Evolutionary conservation across 1,140 invertebrate species (phyloP).

Genomic region (Onthophagus taurus): DNA sequence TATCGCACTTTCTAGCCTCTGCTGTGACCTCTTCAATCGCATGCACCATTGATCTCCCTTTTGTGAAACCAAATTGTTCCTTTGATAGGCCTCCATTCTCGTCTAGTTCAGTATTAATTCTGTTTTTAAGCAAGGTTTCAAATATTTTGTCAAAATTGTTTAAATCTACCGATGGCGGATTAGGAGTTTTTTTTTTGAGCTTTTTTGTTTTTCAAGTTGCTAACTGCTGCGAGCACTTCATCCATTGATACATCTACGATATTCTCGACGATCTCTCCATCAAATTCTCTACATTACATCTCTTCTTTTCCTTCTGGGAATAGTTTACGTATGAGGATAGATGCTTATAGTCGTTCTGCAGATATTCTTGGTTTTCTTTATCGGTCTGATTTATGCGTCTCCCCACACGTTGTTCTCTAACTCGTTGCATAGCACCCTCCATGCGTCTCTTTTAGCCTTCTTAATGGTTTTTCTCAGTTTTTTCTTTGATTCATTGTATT

Average conservation of each 20-base stretch:
- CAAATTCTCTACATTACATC: not conserved
- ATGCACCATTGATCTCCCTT: slow-evolving; percentile 26
- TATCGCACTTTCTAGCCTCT: slow-evolving; percentile 3
- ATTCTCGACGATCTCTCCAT: not conserved
- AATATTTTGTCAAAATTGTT: slow-evolving; percentile 21
- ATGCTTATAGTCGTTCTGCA: not conserved
- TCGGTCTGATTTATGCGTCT: not conserved
- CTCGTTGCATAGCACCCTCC: not conserved
- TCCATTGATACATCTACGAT: not conserved
- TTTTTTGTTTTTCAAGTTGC: not conserved
- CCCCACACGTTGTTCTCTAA: not conserved
- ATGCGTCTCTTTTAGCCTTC: not conserved
- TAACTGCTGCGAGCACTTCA: not conserved
- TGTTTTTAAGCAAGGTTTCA: slow-evolving; percentile 18
- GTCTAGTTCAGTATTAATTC: slow-evolving; percentile 9
- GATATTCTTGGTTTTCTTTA: not conserved
- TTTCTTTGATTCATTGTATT: not conserved
- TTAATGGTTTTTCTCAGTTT: not conserved
- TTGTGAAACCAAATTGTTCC: slow-evolving; percentile 30
- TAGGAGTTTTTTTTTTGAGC: not conserved
- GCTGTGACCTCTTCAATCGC: slow-evolving; percentile 20
- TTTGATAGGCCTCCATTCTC: slow-evolving; percentile 12
- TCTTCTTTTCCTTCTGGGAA: not conserved
- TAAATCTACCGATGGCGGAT: not conserved
- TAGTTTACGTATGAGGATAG: not conserved